Evolutionary conservation across 2,797 vertebrate species (phyloP).

Genomic region (Botia kubotai): DNA sequence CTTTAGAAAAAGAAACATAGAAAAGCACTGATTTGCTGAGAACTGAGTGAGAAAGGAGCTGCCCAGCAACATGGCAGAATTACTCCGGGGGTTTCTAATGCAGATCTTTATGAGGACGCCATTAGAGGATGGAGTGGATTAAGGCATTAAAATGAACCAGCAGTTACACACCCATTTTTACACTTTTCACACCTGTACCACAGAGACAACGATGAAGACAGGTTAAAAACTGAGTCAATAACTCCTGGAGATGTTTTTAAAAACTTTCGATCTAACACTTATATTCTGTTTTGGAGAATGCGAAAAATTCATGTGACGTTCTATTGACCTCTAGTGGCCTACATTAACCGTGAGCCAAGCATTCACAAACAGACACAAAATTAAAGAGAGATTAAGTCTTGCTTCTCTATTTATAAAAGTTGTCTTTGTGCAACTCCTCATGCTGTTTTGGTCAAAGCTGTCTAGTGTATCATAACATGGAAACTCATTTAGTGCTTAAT

Average conservation of each 20-base stretch:
- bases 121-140: too few relatives aligned
- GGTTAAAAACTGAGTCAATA: neutral
- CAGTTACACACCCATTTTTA: slow-evolving; percentile 4
- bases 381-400: neutral
- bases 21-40: neutral
- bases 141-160: too few relatives aligned
- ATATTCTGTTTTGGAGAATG: neutral
- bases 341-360: slow-evolving; percentile 1
- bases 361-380: neutral
- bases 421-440: slow-evolving; percentile 61
- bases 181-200: neutral
- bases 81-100: neutral
- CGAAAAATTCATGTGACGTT: neutral
- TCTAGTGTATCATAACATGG: slow-evolving; percentile 70
- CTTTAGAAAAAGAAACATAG: neutral
- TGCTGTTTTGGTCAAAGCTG: neutral
- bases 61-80: slow-evolving; percentile 36
- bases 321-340: slow-evolving; percentile 56
- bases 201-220: neutral
- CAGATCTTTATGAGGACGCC: too few relatives aligned
- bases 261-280: neutral
- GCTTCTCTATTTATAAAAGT: slow-evolving; percentile 64
- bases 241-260: neutral
- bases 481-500: slow-evolving; percentile 78
- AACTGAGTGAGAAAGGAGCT: neutral